Base-by-base conservation (phyloP, 2,797 vertebrate genomes). In the Calcarius lapponicus region DNA sequence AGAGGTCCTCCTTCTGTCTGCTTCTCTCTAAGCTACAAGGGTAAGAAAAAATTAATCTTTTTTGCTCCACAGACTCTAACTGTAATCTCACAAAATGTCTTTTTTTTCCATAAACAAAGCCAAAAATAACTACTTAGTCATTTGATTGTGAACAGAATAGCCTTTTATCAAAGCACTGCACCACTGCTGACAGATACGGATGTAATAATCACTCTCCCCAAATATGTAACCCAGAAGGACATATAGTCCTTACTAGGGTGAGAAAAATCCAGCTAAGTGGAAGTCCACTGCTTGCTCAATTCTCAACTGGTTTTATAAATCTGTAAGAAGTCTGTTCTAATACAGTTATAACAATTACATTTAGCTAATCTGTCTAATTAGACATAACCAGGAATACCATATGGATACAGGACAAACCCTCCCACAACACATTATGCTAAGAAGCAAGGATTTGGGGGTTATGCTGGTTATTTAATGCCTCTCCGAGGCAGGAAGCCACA, bases 21-120 rank as follows among this genome's bases (percentile, higher is more conserved):
- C 85, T 92, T 93, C 71, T 81, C 54, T 73, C 34, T 70, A 65
- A 93, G 87, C 90, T 82, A 82, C 5, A 6, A 92, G 80, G 95
- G 80, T 69, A 97, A 96, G 93, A 97, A 97, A 97, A 80, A 80
- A 95, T 72, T 94, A 2, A 8, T 89, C 62, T 92, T 96, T 97
- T 97, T 95, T 91, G 61, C 85, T 96, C 81, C 90, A 40, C 90
- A 74, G 88, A 66, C 54, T 97, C 87, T 90, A 96, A 91, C 94
- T 81, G 81, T 71, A 97, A 97, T 91, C 95, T 95, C 80, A 95
- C 79, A 95, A 97, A 98, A 92, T 74, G 60, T 74, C 80, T 87
- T 96, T 95, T 94, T 94, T 97, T 97, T 95, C 96, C 97, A 97
- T 94, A 95, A 97, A 97, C 92, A 97, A 94, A 97, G 96, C 96